A percentile compares a stretch with the other conserved stretches of the same genome.
phyloP scores from a whole-genome alignment of 2,113 vertebrate genomes.

The Mesoclemmys tuberculata region DNA sequence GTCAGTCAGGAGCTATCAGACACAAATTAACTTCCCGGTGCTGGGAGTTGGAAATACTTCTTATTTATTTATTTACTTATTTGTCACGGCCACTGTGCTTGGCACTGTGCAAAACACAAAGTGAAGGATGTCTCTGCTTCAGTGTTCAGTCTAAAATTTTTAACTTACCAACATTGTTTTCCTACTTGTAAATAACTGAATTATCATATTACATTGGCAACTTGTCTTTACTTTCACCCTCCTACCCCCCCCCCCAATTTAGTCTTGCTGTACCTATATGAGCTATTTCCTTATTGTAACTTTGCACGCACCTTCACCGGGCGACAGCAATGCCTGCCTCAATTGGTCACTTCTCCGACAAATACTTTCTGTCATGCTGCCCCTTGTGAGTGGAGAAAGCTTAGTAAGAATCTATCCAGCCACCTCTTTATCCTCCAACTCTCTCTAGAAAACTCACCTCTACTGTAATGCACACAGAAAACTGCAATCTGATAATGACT shows the following conservation, averaged over 20 bases:
- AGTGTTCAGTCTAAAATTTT: background rate
- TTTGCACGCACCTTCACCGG: background rate
- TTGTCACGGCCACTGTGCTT: background rate
- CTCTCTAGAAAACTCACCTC: fast-evolving
- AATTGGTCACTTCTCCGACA: background rate
- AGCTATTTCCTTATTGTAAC: background rate
- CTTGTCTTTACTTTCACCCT: background rate
- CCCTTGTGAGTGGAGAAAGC: background rate
- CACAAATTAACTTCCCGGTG: conserved; percentile 20
- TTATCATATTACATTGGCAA: background rate
- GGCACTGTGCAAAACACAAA: background rate
- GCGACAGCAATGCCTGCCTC: too few relatives aligned
- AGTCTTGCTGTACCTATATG: background rate
- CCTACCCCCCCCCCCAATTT: background rate
- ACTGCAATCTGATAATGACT: fast-evolving
- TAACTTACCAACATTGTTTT: background rate
- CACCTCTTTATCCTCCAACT: fast-evolving
- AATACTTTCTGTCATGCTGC: background rate
- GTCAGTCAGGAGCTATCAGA: background rate
- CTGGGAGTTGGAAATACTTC: background rate
- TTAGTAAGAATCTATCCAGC: background rate
- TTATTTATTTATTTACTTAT: background rate
- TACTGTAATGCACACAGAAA: fast-evolving
- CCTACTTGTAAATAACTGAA: background rate
- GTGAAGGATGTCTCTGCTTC: background rate